Percentiles rank a stretch among this genome's conserved stretches.
Evolutionary conservation across 2,113 vertebrate genomes (phyloP).

Genomic region (Mionectes macconnelli): DNA sequence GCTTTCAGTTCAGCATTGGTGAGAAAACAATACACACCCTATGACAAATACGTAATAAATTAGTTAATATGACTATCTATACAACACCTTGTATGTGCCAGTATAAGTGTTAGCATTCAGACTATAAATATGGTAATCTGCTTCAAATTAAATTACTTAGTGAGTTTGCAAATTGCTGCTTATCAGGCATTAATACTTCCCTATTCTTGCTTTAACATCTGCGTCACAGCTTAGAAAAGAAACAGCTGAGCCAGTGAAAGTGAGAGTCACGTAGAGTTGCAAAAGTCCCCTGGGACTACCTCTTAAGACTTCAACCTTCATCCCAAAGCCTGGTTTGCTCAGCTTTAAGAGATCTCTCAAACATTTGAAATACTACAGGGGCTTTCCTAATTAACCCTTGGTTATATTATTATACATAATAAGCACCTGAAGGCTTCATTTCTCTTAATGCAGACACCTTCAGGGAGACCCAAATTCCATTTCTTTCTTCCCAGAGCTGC

Average conservation of each 20-base stretch:
- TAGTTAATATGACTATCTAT: background rate
- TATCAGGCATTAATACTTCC: slow-evolving; percentile 53
- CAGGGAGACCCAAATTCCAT: background rate
- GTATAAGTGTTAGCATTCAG: background rate
- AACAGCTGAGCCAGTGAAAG: slow-evolving; percentile 1
- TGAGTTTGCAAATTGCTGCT: background rate
- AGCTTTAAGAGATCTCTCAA: background rate
- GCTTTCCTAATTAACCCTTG: slow-evolving; percentile 44
- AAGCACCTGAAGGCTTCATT: slow-evolving; percentile 13
- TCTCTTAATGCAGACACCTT: background rate
- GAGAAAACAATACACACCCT: background rate
- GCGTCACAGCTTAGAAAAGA: background rate
- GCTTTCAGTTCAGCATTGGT: background rate
- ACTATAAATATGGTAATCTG: background rate
- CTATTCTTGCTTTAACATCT: slow-evolving; percentile 22
- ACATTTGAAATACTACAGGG: slow-evolving; percentile 6
- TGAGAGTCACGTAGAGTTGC: background rate
- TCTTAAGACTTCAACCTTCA: background rate
- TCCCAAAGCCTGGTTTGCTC: background rate
- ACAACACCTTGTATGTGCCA: background rate
- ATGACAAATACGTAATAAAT: background rate
- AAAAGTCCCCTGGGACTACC: background rate
- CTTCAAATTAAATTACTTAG: slow-evolving; percentile 30
- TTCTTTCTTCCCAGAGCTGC: background rate
- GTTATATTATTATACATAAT: background rate